Evolutionary conservation across 2,888 invertebrate genomes (phyloP), one percentile per base, ranked within the genome.

Genomic region (Tenthredo scrophulariae): DNA sequence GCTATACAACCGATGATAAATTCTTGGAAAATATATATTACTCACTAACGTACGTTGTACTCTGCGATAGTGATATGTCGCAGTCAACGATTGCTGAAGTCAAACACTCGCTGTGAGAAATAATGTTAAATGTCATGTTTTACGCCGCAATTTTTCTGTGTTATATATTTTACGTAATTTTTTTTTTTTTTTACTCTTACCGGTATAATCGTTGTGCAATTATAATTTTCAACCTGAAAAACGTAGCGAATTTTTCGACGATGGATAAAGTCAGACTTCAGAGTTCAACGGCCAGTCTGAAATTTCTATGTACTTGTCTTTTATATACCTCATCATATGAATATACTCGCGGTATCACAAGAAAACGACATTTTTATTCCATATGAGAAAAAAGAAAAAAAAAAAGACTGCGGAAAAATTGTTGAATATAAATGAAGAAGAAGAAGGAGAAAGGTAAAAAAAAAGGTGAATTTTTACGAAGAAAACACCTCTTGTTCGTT

Each of bases 401-500:
- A 37, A 37, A 37, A 40, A 40, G 9, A 40, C 9, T 7, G 40
- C 7, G 9, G 40, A 43, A 13, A n/a, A 50, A 50, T 50, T n/a
- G 50, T 50, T 50, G 50, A 50, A 50, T 43, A 50, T 50, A 50
- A 50, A 43, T 43, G 43, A 43, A 13, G 26, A 67, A 67, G 29
- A 33, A 72, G 18, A 29, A 18, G 2, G 22, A 40, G 1, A 18
- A 40, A n/a, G n/a, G n/a, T 4, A 22, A 2, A 18, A 22, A 40
- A 22, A 26, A 74, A 22, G n/a, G 13, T 1, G 40, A n/a, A 40
- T 74, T 40, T 7, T 43, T 9, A 40, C 26, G n/a, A 33, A n/a
- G 29, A 79, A 58, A 79, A 62, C 22, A 22, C 13, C 1, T 22
- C n/a, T 40, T 40, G 46, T 37, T 80, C 29, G 18, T 84, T 86